Base-by-base conservation (phyloP, 1,140 invertebrate genomes). In the Trachymyrmex cornetzi region DNA sequence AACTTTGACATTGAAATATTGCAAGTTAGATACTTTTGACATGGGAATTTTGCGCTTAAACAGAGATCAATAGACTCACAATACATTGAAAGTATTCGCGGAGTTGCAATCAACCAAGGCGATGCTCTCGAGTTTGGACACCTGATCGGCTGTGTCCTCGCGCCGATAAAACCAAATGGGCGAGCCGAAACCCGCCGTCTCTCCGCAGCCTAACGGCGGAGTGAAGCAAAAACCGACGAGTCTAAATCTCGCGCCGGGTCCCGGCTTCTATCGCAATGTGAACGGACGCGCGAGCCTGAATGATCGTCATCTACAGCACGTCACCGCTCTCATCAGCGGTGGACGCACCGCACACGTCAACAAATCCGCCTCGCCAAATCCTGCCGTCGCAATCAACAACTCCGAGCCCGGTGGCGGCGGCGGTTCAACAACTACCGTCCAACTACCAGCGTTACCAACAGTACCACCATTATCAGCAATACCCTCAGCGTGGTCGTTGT, bases 181-280 rank as follows among this genome's bases (percentile, higher is more conserved):
- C 93, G 94, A 95, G 67, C 94, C 94, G 89, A 94, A 93, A 75
- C 91, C 94, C 85, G 93, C 93, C 84, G 87, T 92, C 67, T 92
- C 93, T 93, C 94, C 93, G 92, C 94, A 95, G 92, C 90, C 93
- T 77, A 94, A 94, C 92, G 94, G 94, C 92, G 93, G 93, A 90
- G 94, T 94, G 66, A 95, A 95, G 91, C 95, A 95, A 80, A 95
- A 96, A 88, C 94, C 94, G 75, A 95, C 92, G 34, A 95, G 93
- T 61, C 80, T 96, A 67, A 95, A 95, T 71, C 89, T 95, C 30
- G 92, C 94, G 22, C 92, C 93, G 63, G 93, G 93, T 75, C 92
- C 93, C 61, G 92, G 92, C 84, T 94, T 95, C 90, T 95, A 96
- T 88, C 93, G 94, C 84, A 95, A 93, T 88, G 92, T 94, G 63